Base-by-base conservation (phyloP, 2,113 vertebrate genomes). In the Antigone vipio region DNA sequence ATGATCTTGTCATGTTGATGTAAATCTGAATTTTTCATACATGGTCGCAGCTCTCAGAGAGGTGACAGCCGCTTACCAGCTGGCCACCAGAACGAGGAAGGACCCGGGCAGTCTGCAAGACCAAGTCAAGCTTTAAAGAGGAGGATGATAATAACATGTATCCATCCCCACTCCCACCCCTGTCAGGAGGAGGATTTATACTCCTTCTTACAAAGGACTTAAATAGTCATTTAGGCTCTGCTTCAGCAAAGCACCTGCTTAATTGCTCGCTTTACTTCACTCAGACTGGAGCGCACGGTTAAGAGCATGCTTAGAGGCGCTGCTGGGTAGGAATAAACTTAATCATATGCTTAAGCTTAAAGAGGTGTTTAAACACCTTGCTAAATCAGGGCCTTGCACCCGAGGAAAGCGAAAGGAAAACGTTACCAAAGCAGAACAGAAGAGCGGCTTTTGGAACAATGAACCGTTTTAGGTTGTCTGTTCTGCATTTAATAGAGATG, bases 111-210 rank as follows among this genome's bases (percentile, higher is more conserved):
- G 59, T 17, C 59, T 92, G 64, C 90, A 85, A 88, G 82, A 80
- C 59, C 63, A 85, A 80, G 59, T 63, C 95, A 73, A 6, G 71
- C 76, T 93, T 93, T 95, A 69, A 91, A 89, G 89, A 88, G 47
- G 18, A 64, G 59, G 75, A 55, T 47, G 82, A 85, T 84, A 93
- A 86, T 73, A 93, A 90, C 72, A 77, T 2, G 0, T 50, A 55
- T 49, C 82, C 64, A 63, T 90, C 38, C 53, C 87, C 69, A 71
- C 92, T 94, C 89, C 87, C 84, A 47, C 62, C 71, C 52, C 79
- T 93, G 82, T 83, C 96, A 96, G 52, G 50, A 91, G 32, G n/a
- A 95, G 59, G 85, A 96, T 96, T 93, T 95, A 95, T 93, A 50
- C 38, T 66, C 75, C 71, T 80, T 9, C 72, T 92, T 58, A 89